A percentile compares a stretch with the other conserved stretches of the same genome.
Conservation (phyloP, 2,888 invertebrate species). For the Melipona beecheii region DNA sequence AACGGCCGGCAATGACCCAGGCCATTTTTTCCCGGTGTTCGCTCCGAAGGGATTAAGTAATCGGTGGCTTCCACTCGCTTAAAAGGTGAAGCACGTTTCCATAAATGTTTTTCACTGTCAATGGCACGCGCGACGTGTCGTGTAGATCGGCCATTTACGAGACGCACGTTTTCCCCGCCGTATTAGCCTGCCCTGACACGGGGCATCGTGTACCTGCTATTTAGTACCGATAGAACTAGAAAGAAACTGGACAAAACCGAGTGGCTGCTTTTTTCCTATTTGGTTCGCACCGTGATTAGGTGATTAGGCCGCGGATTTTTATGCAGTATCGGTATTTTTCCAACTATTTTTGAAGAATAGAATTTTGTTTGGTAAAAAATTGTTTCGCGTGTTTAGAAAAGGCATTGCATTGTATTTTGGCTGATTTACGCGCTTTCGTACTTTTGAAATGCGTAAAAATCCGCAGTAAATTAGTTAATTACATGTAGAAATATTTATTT, state of each 20-base stretch:
- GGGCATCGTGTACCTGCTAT: constrained; percentile 43
- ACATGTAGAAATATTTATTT: too few relatives aligned
- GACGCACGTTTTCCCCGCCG: constrained; percentile 55
- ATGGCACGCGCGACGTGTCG: constrained; percentile 71
- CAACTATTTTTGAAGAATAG: background rate
- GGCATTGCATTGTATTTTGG: too few relatives aligned
- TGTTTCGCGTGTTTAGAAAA: background rate
- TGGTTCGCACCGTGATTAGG: background rate
- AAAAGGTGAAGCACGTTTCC: constrained; percentile 80
- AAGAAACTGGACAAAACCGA: constrained; percentile 38
- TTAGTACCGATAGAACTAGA: constrained; percentile 51
- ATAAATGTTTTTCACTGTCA: constrained; percentile 81
- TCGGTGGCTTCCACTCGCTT: constrained; percentile 74
- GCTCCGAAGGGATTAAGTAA: constrained; percentile 78
- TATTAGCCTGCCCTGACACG: constrained; percentile 14
- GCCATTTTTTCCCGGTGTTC: constrained; percentile 54
- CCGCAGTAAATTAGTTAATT: background rate
- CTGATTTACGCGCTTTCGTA: background rate
- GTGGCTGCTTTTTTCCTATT: background rate
- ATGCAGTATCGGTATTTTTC: background rate
- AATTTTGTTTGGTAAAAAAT: background rate
- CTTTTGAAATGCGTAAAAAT: background rate
- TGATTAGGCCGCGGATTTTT: background rate
- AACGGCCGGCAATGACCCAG: constrained; percentile 63
- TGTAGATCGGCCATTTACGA: constrained; percentile 66